phyloP scores from a whole-genome alignment of 2,797 vertebrate species.

The Hydrophis major region DNA sequence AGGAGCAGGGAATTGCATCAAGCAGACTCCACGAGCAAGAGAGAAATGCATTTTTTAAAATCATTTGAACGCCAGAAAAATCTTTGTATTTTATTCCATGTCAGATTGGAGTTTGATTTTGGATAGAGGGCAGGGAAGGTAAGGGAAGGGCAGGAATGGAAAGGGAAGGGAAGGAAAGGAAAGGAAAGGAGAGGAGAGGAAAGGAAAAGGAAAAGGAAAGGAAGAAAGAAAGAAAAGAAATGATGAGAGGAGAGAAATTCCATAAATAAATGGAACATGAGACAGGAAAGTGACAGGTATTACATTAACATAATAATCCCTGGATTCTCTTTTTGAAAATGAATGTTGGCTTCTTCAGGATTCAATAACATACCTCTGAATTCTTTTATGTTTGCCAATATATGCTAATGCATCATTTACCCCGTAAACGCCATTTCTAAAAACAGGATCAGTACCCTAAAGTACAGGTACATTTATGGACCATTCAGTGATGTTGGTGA shows the following conservation, averaged over 20 bases:
- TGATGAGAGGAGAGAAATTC: background rate
- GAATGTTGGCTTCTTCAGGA: background rate
- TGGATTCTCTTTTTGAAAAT: background rate
- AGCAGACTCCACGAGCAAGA: background rate
- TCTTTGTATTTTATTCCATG: background rate
- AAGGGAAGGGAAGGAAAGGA: background rate
- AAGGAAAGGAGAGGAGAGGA: too few species aligned
- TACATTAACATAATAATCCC: background rate
- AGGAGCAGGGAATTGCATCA: background rate
- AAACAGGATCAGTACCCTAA: background rate
- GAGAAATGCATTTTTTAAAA: background rate
- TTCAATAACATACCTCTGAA: background rate
- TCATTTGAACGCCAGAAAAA: background rate
- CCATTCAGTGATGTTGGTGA: background rate
- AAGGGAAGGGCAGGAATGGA: background rate
- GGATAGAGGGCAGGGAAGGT: background rate
- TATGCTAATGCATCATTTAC: background rate
- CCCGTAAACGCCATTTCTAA: background rate
- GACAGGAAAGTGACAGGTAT: background rate
- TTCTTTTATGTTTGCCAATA: background rate
- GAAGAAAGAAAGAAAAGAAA: too few species aligned
- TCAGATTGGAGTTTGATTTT: background rate
- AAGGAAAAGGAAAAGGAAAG: too few species aligned
- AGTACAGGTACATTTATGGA: background rate
- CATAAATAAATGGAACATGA: background rate